Percentiles rank a stretch among this genome's conserved stretches.
Conservation (phyloP, 2,888 invertebrate species). For the Diogma glabrata region DNA sequence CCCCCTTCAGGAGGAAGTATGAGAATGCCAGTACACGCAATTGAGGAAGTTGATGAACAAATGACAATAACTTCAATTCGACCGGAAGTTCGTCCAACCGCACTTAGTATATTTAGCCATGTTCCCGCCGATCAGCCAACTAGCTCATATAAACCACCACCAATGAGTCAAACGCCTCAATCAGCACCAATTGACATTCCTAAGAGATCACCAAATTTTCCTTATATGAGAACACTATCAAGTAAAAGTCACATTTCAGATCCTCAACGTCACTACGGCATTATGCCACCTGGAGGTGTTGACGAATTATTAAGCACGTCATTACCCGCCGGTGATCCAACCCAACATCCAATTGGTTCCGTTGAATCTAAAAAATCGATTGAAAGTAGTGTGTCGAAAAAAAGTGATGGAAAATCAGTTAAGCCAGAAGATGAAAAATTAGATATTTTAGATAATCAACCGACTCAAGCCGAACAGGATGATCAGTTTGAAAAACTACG, state of each 20-base stretch:
- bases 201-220: slow-evolving; percentile 27
- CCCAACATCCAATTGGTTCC: slow-evolving; percentile 9
- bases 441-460: background rate
- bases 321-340: slow-evolving; percentile 26
- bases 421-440: background rate
- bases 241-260: slow-evolving; percentile 23
- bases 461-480: slow-evolving; percentile 26
- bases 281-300: slow-evolving; percentile 31
- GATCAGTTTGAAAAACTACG: slow-evolving; percentile 64
- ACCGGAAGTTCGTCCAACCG: slow-evolving; percentile 46
- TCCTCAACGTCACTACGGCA: background rate
- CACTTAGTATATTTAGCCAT: slow-evolving; percentile 49
- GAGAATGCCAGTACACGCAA: slow-evolving; percentile 59
- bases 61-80: slow-evolving; percentile 66
- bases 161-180: slow-evolving; percentile 26
- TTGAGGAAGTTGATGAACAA: slow-evolving; percentile 72
- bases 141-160: slow-evolving; percentile 38
- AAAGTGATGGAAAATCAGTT: too few species aligned
- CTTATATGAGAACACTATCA: slow-evolving; percentile 30
- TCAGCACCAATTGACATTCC: slow-evolving; percentile 57
- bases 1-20: slow-evolving; percentile 34
- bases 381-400: background rate
- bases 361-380: slow-evolving; percentile 6
- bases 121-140: slow-evolving; percentile 23
- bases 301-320: slow-evolving; percentile 32